Conservation (phyloP, 2,113 vertebrate species). For the Pyrgilauda ruficollis region DNA sequence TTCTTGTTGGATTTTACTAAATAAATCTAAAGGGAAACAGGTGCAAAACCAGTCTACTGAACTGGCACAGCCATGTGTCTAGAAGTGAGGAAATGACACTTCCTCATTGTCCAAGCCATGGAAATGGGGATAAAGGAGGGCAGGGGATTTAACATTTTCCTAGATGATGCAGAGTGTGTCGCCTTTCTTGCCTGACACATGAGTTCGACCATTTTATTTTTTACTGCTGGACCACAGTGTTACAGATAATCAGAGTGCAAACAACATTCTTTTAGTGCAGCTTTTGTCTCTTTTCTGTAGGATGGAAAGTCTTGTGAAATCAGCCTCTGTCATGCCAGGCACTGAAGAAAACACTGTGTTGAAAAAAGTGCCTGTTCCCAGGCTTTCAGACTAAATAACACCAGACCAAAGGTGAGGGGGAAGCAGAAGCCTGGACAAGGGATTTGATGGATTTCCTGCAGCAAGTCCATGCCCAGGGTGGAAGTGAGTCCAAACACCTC, state of each 20-base stretch:
- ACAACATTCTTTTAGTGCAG: neutral
- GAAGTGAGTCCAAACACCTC: neutral
- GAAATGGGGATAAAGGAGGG: neutral
- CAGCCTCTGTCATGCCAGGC: neutral
- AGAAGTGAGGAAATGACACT: neutral
- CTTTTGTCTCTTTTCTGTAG: neutral
- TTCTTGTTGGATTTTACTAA: neutral
- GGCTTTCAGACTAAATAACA: neutral
- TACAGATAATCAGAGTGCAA: neutral
- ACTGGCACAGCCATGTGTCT: neutral
- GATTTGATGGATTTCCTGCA: neutral
- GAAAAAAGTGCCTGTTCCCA: neutral
- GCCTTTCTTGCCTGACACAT: neutral
- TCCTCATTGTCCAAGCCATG: neutral
- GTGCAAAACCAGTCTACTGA: neutral
- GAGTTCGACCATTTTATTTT: neutral
- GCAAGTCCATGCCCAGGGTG: neutral
- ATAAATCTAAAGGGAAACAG: neutral
- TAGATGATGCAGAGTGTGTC: neutral
- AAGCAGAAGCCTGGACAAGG: neutral
- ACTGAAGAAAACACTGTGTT: neutral
- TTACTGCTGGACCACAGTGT: neutral
- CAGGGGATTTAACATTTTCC: neutral
- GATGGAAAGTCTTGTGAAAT: neutral
- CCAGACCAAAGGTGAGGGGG: neutral